Evolutionary conservation across 2,888 invertebrate species (phyloP), one percentile per base, ranked within the genome.

Genomic region (Rugalucina vietnamica): DNA sequence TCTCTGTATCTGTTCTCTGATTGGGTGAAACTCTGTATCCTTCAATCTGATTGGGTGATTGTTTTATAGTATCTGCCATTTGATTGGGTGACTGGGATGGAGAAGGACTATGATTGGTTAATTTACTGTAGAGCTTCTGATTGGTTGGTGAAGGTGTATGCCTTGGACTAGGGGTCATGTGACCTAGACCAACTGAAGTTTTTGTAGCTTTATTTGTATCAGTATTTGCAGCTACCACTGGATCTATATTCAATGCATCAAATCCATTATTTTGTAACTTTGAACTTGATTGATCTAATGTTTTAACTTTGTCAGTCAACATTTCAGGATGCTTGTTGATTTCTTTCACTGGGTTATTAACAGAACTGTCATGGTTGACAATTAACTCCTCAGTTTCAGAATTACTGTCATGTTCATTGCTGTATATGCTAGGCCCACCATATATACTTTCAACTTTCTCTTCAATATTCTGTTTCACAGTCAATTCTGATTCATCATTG

Each of bases 371-470:
- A 65, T 29, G 29, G 10, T 65, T 34, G 18, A 12, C 32, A 27
- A 60, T 29, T 4, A 79, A 73, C 18, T 79, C 78, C 49, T 80
- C 77, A 69, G 27, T 76, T 1, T 78, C 78, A 80, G 69, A 80
- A 24, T 65, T 71, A 12, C 83, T 81, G 27, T 78, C 82, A 24
- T 69, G 34, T 0, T 21, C n/a, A 43, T 34, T 80, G 50, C 83
- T 81, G 29, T 87, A 87, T 27, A 87, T 85, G 79, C 87, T 87
- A 21, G 87, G 82, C n/a, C 76, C 79, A 49, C 75, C 82, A 36
- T 39, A 49, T 32, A 43, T 3, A 60, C 21, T 60, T 60, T 60
- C 27, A 27, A n/a, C n/a, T n/a, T 10, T 60, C 8, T 24, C 60
- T 29, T 60, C 29, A 12, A 14, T 10, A 4, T 60, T 27, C n/a